A percentile compares a stretch with the other conserved stretches of the same genome.
These are phyloP conservation scores for Dromius quadrimaculatus DNA, from an alignment of 2,888 invertebrate genomes.

Conservation along the genomic window DNA sequence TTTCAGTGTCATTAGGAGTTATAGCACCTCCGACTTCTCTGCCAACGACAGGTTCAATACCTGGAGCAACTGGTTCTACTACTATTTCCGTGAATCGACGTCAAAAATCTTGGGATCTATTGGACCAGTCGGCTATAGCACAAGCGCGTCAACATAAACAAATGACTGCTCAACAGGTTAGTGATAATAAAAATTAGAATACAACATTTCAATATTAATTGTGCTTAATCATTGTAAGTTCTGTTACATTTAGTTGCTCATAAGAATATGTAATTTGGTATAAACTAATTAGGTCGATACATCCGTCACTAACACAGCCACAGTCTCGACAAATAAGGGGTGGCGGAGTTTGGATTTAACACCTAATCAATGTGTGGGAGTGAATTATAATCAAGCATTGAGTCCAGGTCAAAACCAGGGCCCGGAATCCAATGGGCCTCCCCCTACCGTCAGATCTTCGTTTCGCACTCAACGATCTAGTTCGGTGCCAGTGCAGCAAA, in stretches of 20 bases:
- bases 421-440: slow-evolving; percentile 58
- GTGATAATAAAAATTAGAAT: slow-evolving; percentile 35
- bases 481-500: slow-evolving; percentile 71
- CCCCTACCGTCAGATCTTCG: slow-evolving; percentile 67
- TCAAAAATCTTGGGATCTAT: slow-evolving; percentile 95
- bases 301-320: slow-evolving; percentile 59
- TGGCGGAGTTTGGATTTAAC: slow-evolving; percentile 70
- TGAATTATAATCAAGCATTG: slow-evolving; percentile 58
- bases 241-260: slow-evolving; percentile 30
- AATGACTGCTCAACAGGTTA: slow-evolving; percentile 72
- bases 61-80: slow-evolving; percentile 55
- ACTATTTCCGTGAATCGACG: slow-evolving; percentile 70
- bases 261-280: slow-evolving; percentile 37
- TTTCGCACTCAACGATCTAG: slow-evolving; percentile 75
- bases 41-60: slow-evolving; percentile 44
- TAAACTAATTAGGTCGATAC: slow-evolving; percentile 61
- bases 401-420: slow-evolving; percentile 65
- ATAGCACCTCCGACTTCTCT: slow-evolving; percentile 42
- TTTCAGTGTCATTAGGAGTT: slow-evolving; percentile 7
- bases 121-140: slow-evolving; percentile 86
- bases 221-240: slow-evolving; percentile 39
- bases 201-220: slow-evolving; percentile 37
- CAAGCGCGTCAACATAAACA: slow-evolving; percentile 80
- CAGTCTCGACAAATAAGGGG: slow-evolving; percentile 63
- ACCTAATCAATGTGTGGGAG: slow-evolving; percentile 47